Conservation (phyloP, 2,888 invertebrate species). For the Pocota personata region DNA sequence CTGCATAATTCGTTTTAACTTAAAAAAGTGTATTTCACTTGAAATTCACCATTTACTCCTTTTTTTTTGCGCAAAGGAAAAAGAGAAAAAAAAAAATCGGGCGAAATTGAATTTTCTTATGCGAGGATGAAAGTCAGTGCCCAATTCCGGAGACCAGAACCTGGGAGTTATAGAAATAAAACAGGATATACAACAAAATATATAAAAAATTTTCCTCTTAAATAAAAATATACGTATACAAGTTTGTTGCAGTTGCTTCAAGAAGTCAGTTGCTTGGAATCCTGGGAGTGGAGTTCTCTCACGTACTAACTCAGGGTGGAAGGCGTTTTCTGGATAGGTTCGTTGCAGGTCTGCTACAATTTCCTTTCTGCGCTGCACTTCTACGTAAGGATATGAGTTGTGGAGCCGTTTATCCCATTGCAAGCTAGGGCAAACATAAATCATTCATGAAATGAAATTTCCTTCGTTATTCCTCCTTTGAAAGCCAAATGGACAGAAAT, state of each 20-base stretch:
- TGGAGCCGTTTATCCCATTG: slow-evolving; percentile 61
- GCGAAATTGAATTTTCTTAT: slow-evolving; percentile 58
- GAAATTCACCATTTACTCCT: not conserved
- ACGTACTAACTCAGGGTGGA: not conserved
- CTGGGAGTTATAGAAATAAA: slow-evolving; percentile 27
- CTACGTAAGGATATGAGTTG: slow-evolving; percentile 33
- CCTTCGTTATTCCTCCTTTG: slow-evolving; percentile 31
- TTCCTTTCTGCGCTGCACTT: not conserved
- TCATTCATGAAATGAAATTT: slow-evolving; percentile 64
- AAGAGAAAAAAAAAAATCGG: not conserved
- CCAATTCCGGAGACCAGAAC: slow-evolving; percentile 14
- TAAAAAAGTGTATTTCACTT: slow-evolving; percentile 48
- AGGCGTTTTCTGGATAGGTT: slow-evolving; percentile 27
- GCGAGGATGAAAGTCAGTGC: slow-evolving; percentile 10
- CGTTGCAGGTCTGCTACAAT: not conserved
- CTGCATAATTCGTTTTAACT: slow-evolving; percentile 60
- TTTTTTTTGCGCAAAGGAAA: not conserved
- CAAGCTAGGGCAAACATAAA: slow-evolving; percentile 48
- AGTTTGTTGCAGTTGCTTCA: slow-evolving; percentile 24
- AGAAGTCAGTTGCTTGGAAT: not conserved
- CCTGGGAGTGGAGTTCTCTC: not conserved
- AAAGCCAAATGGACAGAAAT: slow-evolving; percentile 31
- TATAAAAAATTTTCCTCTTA: not conserved
- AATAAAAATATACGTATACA: slow-evolving; percentile 51
- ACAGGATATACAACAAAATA: slow-evolving; percentile 35